Percentiles rank a stretch among this genome's conserved stretches.
Conservation (phyloP, 2,888 invertebrate species). For the Polydrusus tereticollis region DNA sequence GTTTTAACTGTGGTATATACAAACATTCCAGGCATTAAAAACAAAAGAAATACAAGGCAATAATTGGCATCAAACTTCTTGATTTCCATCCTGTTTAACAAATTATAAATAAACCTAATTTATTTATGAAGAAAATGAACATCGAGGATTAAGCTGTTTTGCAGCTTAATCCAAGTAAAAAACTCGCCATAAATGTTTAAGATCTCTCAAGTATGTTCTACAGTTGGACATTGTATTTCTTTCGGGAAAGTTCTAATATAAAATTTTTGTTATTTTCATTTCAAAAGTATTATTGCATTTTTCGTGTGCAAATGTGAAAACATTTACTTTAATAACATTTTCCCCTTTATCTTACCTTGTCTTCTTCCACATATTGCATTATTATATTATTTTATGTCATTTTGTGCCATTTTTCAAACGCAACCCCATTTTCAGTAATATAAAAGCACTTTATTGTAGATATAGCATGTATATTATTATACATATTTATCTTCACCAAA, state of each 20-base stretch:
- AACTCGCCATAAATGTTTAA: too few relatives aligned
- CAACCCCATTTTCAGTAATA: not conserved
- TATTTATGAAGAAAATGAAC: too few relatives aligned
- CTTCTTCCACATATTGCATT: conserved; percentile 4
- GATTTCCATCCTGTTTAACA: too few relatives aligned
- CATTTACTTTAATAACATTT: conserved; percentile 3
- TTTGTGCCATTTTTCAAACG: not conserved
- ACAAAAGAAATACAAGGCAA: too few relatives aligned
- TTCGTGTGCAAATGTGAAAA: conserved; percentile 6
- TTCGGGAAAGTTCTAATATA: not conserved
- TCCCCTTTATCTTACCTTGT: conserved; percentile 2
- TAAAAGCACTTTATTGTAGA: not conserved
- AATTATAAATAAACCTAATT: too few relatives aligned
- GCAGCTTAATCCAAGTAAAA: too few relatives aligned
- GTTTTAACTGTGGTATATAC: too few relatives aligned
- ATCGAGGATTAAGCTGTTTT: too few relatives aligned
- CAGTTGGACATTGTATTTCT: too few relatives aligned
- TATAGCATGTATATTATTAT: not conserved
- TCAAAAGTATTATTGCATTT: conserved; percentile 1
- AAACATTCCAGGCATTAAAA: too few relatives aligned
- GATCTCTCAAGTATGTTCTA: too few relatives aligned
- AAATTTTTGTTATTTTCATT: not conserved
- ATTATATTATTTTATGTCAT: not conserved
- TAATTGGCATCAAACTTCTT: too few relatives aligned
- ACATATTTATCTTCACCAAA: not conserved